A percentile compares a stretch with the other conserved stretches of the same genome.
Evolutionary conservation across 2,888 invertebrate genomes (phyloP).

Genomic region (Ferrisia virgata): DNA sequence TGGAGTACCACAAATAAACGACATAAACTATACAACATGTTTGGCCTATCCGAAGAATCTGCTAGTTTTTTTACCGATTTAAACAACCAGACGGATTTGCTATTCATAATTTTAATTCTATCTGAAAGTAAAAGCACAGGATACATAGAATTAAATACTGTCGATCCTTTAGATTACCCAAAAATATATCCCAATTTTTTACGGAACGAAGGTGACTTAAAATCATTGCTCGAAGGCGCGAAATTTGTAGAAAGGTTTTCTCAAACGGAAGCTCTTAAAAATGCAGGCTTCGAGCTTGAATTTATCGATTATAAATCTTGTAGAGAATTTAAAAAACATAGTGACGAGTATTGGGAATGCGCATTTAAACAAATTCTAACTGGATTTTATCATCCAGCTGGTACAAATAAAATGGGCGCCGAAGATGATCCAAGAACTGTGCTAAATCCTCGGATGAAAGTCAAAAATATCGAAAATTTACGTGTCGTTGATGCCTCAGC

Average conservation of each 20-base stretch:
- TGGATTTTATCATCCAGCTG: conserved; percentile 51
- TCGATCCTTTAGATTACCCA: conserved; percentile 25
- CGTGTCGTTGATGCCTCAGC: conserved; percentile 55
- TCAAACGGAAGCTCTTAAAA: conserved; percentile 49
- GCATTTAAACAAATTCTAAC: conserved; percentile 48
- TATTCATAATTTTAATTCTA: conserved; percentile 48
- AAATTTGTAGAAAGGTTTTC: conserved; percentile 49
- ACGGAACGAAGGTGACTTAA: conserved; percentile 12
- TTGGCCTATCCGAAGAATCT: conserved; percentile 40
- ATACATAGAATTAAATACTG: background rate
- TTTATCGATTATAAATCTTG: conserved; percentile 48
- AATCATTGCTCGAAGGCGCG: conserved; percentile 51
- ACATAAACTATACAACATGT: conserved; percentile 42
- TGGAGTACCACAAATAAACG: background rate
- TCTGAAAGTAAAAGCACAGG: conserved; percentile 54
- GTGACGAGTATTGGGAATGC: conserved; percentile 50
- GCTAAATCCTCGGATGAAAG: conserved; percentile 52
- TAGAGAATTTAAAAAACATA: conserved; percentile 47
- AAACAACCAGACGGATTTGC: conserved; percentile 28
- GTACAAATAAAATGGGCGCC: conserved; percentile 53
- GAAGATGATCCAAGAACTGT: conserved; percentile 51
- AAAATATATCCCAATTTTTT: conserved; percentile 32
- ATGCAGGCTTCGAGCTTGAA: conserved; percentile 49
- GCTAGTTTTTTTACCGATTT: conserved; percentile 33
- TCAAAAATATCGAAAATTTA: conserved; percentile 52